These are phyloP conservation scores for Noctilio leporinus DNA, from an alignment of 2,113 vertebrate species.

Conservation along the genomic window DNA sequence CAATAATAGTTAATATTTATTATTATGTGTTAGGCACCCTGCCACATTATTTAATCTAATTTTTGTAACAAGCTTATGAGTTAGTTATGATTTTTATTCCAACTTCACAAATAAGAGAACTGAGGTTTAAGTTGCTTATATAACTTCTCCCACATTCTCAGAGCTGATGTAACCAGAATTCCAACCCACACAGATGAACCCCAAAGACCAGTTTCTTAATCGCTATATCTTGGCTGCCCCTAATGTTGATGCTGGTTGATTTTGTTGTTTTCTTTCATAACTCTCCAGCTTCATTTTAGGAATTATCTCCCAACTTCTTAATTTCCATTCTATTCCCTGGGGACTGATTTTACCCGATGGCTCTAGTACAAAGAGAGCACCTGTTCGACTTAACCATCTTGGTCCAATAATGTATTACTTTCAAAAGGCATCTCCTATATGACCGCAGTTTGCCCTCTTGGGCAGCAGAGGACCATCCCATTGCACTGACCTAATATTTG, in stretches of 20 bases:
- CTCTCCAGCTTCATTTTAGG: not conserved
- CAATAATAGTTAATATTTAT: slow-evolving; percentile 2
- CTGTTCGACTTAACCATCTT: not conserved
- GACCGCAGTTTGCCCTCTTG: not conserved
- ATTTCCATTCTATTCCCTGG: not conserved
- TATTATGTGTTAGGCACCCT: not conserved
- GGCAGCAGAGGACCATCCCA: not conserved
- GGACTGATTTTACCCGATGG: not conserved
- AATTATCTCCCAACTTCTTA: not conserved
- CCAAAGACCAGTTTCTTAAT: not conserved
- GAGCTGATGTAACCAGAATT: not conserved
- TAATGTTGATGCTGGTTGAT: not conserved
- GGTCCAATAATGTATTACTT: not conserved
- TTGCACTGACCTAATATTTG: not conserved
- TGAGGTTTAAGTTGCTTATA: not conserved
- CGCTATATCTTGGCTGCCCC: not conserved
- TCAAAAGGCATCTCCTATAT: not conserved
- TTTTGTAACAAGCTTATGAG: not conserved
- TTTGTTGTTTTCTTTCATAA: not conserved
- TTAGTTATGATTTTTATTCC: not conserved
- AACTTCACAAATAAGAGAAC: not conserved
- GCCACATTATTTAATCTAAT: not conserved
- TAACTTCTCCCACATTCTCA: not conserved
- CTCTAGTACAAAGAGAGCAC: not conserved
- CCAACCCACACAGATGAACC: not conserved